Evolutionary conservation across 2,797 vertebrate genomes (phyloP), one percentile per base, ranked within the genome.

Genomic region (Enteromius fasciolatus): DNA sequence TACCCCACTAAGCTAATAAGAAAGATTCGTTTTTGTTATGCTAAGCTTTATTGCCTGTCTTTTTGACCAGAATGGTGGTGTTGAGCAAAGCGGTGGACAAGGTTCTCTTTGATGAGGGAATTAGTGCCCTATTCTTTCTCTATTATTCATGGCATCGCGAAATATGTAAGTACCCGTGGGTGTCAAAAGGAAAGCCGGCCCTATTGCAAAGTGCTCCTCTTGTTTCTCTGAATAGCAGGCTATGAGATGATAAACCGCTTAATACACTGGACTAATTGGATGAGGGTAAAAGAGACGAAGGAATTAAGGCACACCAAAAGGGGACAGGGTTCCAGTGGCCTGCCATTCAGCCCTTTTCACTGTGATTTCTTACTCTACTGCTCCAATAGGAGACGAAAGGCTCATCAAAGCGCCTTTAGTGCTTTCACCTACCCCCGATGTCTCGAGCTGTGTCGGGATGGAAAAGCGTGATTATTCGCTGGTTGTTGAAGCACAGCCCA

Each of bases 191-290:
- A 98, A 97, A 97, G 96, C 96, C 91, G 97, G 97, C 95, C 97
- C 98, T 95, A 97, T 98, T 97, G 97, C 98, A 98, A 97, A 98
- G 97, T 98, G 97, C 97, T 96, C 96, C 96, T 96, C 97, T 99
- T 99, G 97, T 99, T 97, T 96, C 96, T 95, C 95, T 99, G 97
- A 99, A 99, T 97, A 96, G 96, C 93, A 94, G 96, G 97, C 97
- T 98, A 99, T 99, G 97, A 99, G 98, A 99, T 98, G 97, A 99
- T 99, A 99, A 99, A 99, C 98, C 98, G 97, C 98, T 99, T 99
- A 99, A 99, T 99, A 98, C 97, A 98, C 97, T 94, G 96, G 96
- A 95, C 97, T 99, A 99, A 99, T 99, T 99, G 98, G 98, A 99
- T 99, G 98, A 99, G 97, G 97, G 98, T 96, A 97, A 95, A 97